phyloP scores from a whole-genome alignment of 2,113 vertebrate genomes.

The Scolopax mira region DNA sequence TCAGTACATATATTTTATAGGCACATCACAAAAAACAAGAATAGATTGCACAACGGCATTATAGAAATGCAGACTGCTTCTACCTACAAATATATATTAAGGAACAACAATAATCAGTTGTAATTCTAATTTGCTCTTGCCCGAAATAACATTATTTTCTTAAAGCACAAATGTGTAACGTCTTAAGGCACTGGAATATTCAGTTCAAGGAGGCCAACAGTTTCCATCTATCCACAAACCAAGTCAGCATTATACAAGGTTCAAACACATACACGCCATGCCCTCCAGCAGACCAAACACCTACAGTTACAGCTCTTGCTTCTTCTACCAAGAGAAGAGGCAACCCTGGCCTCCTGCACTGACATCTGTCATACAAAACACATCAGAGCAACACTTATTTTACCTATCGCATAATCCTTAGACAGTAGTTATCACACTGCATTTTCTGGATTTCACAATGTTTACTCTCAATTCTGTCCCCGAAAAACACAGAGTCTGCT shows the following conservation, averaged over 20 bases:
- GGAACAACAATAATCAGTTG: background rate
- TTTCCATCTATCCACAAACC: background rate
- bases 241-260: background rate
- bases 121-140: background rate
- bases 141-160: background rate
- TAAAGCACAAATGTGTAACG: background rate
- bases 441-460: background rate
- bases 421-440: background rate
- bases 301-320: background rate
- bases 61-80: background rate
- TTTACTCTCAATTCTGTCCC: background rate
- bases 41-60: background rate
- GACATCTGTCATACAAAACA: background rate
- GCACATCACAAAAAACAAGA: background rate
- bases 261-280: background rate
- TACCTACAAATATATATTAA: background rate
- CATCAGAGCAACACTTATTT: background rate
- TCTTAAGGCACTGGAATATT: background rate
- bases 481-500: background rate
- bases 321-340: background rate
- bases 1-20: background rate
- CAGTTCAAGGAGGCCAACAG: background rate
- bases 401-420: fast-evolving
- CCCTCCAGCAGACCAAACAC: background rate
- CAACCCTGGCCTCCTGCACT: background rate